Conservation (phyloP, 2,888 invertebrate genomes). For the Sarcophaga carnaria region DNA sequence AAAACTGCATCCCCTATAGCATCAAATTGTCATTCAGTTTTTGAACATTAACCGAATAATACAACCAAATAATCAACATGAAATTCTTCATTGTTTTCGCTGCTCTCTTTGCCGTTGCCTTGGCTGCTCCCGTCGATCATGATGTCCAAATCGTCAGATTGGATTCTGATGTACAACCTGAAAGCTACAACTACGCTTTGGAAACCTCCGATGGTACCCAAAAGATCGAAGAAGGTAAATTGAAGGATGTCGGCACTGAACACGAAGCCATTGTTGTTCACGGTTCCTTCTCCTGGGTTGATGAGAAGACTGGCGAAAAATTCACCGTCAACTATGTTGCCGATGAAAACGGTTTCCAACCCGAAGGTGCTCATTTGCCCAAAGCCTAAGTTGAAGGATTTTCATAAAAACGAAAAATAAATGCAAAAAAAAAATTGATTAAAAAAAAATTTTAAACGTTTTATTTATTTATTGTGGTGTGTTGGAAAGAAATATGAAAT, state of each 20-base stretch:
- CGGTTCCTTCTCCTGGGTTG: conserved; percentile 73
- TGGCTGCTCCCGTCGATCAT: conserved; percentile 68
- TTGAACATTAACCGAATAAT: neutral
- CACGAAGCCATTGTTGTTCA: conserved; percentile 71
- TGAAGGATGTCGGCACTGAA: conserved; percentile 76
- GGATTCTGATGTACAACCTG: conserved; percentile 82
- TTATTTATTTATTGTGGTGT: too few species aligned
- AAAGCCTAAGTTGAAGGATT: conserved; percentile 70
- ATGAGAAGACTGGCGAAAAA: conserved; percentile 70
- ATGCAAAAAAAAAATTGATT: neutral
- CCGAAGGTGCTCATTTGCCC: conserved; percentile 69
- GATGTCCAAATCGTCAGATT: conserved; percentile 83
- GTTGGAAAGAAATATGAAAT: too few species aligned
- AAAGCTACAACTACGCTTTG: conserved; percentile 83
- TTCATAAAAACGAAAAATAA: neutral
- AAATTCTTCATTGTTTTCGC: neutral
- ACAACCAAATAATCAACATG: conserved; percentile 30
- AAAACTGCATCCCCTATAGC: neutral
- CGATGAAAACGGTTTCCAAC: conserved; percentile 71
- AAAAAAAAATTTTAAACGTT: neutral
- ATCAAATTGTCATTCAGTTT: neutral
- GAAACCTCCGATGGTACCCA: conserved; percentile 74
- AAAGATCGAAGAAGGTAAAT: conserved; percentile 69
- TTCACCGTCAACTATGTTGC: conserved; percentile 72
- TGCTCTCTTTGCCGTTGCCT: neutral